Percentiles rank a stretch among this genome's conserved stretches.
Conservation (phyloP, 2,797 vertebrate genomes). For the Acipenser oxyrinchus region DNA sequence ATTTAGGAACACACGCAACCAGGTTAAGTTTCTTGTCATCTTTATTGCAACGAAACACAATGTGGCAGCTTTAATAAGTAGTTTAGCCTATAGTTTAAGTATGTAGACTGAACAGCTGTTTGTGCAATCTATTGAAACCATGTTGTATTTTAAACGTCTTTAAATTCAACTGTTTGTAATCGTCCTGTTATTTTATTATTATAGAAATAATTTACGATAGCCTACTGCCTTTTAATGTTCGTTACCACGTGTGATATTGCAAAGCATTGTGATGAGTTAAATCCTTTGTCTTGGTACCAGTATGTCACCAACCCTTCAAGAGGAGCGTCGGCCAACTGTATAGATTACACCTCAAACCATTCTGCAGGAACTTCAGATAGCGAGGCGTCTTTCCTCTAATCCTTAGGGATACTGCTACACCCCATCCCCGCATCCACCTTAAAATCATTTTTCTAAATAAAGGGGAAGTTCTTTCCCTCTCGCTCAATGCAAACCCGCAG, state of each 20-base stretch:
- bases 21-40: no score
- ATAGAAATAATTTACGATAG: background rate
- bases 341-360: conserved; percentile 31
- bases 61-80: no score
- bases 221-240: background rate
- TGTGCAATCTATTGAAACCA: no score
- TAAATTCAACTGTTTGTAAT: background rate
- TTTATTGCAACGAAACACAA: no score
- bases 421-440: background rate
- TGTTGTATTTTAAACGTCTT: no score
- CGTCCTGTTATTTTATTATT: background rate
- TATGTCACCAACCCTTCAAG: conserved; percentile 3
- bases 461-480: no score
- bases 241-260: no score
- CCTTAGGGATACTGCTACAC: conserved; percentile 22
- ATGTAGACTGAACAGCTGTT: no score
- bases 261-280: background rate
- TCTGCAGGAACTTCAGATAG: conserved; percentile 29
- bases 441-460: no score
- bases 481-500: no score
- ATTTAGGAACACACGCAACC: no score
- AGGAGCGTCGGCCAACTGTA: conserved; percentile 24
- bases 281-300: conserved; percentile 13
- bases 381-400: conserved; percentile 21
- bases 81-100: no score